Evolutionary conservation across 2,113 vertebrate genomes (phyloP), one percentile per base, ranked within the genome.

Genomic region (Pipa parva): DNA sequence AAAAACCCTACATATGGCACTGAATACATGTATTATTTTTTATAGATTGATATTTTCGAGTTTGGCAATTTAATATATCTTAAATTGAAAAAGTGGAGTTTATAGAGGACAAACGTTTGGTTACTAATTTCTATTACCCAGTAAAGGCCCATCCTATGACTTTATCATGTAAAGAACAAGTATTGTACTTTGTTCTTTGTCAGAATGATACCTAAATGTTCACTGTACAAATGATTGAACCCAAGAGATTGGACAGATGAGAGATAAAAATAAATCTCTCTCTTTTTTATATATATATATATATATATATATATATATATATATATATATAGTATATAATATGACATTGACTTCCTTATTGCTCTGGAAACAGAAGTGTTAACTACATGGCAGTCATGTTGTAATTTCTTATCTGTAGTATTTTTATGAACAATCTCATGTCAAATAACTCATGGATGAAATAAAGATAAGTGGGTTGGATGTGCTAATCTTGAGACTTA

Each of bases 361-460:
- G 31, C 48, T 17, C 18, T 51, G 46, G 56, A 68, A 51, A 39
- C 24, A 59, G 60, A 60, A 17, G 46, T 39, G 65, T 60, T 39
- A 59, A 26, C 3, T 22, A 31, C 18, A 51, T 15, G 31, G 22
- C 48, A 28, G 8, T 37, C 33, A 22, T 54, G 48, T 31, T 26
- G 27, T 13, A 18, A 13, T 33, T 29, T 4, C 56, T 59, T 68
- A 68, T 59, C 56, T 17, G 29, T 33, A 27, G 31, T 33, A 17
- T 58, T 26, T 65, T 65, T 46, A 67, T 67, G 42, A 58, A 67
- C 28, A 49, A 20, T 59, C 54, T 67, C 37, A 69, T 69, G 57
- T 69, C 57, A 42, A 42, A 60, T 45, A 60, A 18, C 29, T 15
- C 65, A 68, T 59, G 55, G 46, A 39, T 69, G 57, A 60, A 25